Evolutionary conservation across 2,888 invertebrate genomes (phyloP), one percentile per base, ranked within the genome.

Genomic region (Oscheius onirici): DNA sequence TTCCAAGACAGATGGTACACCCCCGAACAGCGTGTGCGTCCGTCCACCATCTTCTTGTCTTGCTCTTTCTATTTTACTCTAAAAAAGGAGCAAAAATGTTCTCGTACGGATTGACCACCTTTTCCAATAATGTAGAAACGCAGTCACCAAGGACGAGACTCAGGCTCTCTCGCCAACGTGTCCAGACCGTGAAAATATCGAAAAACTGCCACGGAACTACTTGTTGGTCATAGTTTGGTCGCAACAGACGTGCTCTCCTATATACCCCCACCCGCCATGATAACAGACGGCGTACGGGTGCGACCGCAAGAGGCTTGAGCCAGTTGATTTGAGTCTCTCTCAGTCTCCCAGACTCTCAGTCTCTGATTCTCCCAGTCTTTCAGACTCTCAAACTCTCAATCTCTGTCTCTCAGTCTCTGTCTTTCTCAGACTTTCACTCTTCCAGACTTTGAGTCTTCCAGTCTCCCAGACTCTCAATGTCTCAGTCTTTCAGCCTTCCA

Each of bases 1-100:
- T 55, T 55, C 55, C 55, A 55, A 55, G 55, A 55, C 55, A 55
- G 26, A 55, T 28, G 5, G 34, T 34, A 3, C 55, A 11, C 55
- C 55, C 28, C 24, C 55, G 20, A 26, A 20, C 55, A 5, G n/a
- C 13, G 26, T 26, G 28, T 13, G 24, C 52, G 52, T 3, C 13
- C 22, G 8, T 24, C 20, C 13, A 6, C 17, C 8, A 3, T 22
- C 8, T 8, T 52, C 24, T 52, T n/a, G n/a, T n/a, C 17, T 52
- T 22, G 6, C 52, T 52, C 52, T 13, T 13, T 24, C 13, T 20
- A 13, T 24, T 13, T 52, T 13, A n/a, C 52, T n/a, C 20, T 15
- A 28, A 55, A 55, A 10, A n/a, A n/a, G n/a, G n/a, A 26, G 13
- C 13, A 55, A 55, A 55, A 55, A 55, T 55, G 55, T 55, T 13